A percentile compares a stretch with the other conserved stretches of the same genome.
Evolutionary conservation across 1,140 invertebrate species (phyloP).

Genomic region (Chymomyza costata): DNA sequence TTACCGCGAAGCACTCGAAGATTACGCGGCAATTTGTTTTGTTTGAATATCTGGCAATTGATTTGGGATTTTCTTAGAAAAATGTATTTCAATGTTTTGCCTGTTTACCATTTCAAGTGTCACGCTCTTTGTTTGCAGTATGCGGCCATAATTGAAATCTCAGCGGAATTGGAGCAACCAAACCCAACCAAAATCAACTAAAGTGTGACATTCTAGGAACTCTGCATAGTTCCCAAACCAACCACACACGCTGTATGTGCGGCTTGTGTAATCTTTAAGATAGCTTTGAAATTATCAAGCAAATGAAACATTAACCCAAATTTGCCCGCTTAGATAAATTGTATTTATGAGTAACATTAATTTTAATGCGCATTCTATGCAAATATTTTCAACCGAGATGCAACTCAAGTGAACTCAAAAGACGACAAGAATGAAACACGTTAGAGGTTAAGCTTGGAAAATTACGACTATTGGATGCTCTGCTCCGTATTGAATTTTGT

Average conservation of each 20-base stretch:
- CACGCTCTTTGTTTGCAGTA: conserved; percentile 22
- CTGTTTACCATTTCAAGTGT: conserved; percentile 18
- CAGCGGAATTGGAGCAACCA: conserved; percentile 13
- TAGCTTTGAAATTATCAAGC: no score
- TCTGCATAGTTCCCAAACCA: conserved; percentile 4
- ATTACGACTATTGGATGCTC: no score
- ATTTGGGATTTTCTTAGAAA: conserved; percentile 10
- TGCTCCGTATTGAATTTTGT: no score
- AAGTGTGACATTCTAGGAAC: conserved; percentile 26
- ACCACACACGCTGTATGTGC: no score
- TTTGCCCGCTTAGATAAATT: conserved; percentile 4
- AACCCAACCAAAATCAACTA: not conserved
- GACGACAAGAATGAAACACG: no score
- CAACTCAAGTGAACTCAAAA: conserved; percentile 28
- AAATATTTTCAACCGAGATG: conserved; percentile 46
- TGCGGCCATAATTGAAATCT: conserved; percentile 32
- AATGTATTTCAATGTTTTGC: conserved; percentile 5
- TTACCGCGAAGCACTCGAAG: conserved; percentile 37
- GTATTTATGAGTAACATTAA: not conserved
- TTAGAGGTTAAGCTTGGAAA: no score
- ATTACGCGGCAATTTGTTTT: conserved; percentile 70
- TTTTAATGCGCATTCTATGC: conserved; percentile 59
- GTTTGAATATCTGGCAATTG: conserved; percentile 30
- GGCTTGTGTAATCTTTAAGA: no score
- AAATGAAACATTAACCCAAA: conserved; percentile 19